Evolutionary conservation across 2,797 vertebrate species (phyloP), one percentile per base, ranked within the genome.

Genomic region (Enteromius trimaculatus): DNA sequence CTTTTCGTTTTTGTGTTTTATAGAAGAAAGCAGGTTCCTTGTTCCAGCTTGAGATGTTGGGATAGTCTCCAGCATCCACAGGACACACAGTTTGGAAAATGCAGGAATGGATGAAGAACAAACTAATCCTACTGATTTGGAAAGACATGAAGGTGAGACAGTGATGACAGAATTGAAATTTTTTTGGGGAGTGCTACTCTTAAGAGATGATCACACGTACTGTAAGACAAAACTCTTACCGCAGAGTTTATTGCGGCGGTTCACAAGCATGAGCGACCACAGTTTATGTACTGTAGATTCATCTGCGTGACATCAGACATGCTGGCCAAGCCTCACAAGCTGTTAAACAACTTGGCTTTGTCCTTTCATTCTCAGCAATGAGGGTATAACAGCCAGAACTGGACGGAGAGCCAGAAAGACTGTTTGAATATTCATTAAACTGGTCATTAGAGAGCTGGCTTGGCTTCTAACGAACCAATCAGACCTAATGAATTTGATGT

Each of bases 341-440:
- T 89, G 90, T 87, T 88, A 82, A 90, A 86, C 89, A 88, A 87
- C 88, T 87, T 90, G 90, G 86, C 88, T 89, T 88, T 84, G 83
- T 81, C 83, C 65, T 87, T 26, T 65, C 29, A 55, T 80, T 86
- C 84, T 83, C 86, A 81, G 83, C 65, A 62, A 82, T 75, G 74
- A 81, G 55, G 65, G 74, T 69, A 39, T 79, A 60, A 86, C 72
- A 86, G 88, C 88, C 90, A 90, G 84, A 76, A 84, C 79, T 80
- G 76, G 66, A 68, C 85, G 58, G 76, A 47, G 26, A 82, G 87
- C 85, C 86, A 88, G 89, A 84, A 66, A 82, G 79, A 70, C 76
- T 58, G 53, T 88, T 88, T 88, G 89, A 91, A 90, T 88, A 91
- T 89, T 91, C 86, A 90, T 89, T 90, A 88, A 88, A 89, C 55